Evolutionary conservation across 2,113 vertebrate genomes (phyloP).

Genomic region (Phalacrocorax pelagicus): DNA sequence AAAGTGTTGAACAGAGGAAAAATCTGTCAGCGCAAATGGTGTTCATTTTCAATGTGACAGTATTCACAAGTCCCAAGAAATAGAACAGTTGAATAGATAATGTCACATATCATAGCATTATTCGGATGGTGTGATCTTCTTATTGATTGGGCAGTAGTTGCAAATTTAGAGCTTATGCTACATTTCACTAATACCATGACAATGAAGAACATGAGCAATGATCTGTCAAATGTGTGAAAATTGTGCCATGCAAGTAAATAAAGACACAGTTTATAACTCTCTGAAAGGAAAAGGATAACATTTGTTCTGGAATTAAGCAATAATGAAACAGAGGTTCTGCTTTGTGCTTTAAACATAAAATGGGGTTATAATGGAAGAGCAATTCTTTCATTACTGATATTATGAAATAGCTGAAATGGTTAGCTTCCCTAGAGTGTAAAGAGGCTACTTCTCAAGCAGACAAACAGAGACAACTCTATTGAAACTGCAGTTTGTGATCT

Average conservation of each 20-base stretch:
- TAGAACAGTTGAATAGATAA: constrained; percentile 46
- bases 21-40: constrained; percentile 52
- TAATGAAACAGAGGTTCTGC: constrained; percentile 53
- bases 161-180: constrained; percentile 66
- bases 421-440: background rate
- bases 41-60: constrained; percentile 61
- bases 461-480: background rate
- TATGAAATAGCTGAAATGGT: constrained; percentile 12
- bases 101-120: constrained; percentile 37
- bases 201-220: constrained; percentile 69
- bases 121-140: constrained; percentile 31
- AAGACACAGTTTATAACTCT: constrained; percentile 69
- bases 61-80: constrained; percentile 55
- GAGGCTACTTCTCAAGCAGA: background rate
- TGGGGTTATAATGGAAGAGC: background rate
- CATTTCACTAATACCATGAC: constrained; percentile 73
- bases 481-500: background rate
- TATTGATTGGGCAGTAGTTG: constrained; percentile 43
- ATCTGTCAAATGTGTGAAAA: constrained; percentile 67
- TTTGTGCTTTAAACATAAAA: constrained; percentile 21
- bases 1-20: constrained; percentile 34
- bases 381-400: constrained; percentile 8
- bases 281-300: constrained; percentile 50
- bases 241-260: constrained; percentile 69
- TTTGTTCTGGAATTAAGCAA: constrained; percentile 69